phyloP scores from a whole-genome alignment of 2,888 invertebrate species.

The Maniola hyperantus region DNA sequence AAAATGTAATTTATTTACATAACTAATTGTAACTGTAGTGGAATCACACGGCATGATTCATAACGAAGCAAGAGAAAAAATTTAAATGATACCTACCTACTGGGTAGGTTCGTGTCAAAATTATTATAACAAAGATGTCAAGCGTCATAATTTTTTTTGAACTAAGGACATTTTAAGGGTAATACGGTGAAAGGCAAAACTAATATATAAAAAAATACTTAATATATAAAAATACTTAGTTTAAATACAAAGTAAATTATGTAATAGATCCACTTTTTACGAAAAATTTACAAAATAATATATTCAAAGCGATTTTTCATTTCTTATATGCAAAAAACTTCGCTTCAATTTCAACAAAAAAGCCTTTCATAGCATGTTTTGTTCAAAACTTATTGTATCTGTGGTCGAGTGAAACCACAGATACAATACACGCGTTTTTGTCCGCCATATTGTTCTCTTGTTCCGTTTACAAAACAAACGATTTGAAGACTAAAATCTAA shows the following conservation, averaged over 20 bases:
- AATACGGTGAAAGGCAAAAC: conserved; percentile 2
- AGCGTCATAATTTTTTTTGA: neutral
- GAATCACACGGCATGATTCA: neutral
- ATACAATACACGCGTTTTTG: conserved; percentile 26
- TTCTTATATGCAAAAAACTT: conserved; percentile 4
- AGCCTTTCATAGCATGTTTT: neutral
- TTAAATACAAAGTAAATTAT: neutral
- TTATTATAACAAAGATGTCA: neutral
- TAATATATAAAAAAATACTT: neutral
- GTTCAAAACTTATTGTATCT: conserved; percentile 10
- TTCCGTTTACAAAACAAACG: conserved; percentile 28
- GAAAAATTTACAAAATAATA: neutral
- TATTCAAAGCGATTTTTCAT: neutral
- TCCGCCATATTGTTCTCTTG: conserved; percentile 31
- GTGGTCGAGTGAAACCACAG: conserved; percentile 24
- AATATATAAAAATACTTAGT: neutral
- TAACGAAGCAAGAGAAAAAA: neutral
- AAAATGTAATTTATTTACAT: neutral
- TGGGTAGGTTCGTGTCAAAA: neutral
- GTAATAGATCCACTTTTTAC: neutral
- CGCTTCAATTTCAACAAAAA: neutral
- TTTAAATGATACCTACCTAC: neutral
- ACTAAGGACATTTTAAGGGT: neutral
- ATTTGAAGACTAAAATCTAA: conserved; percentile 30
- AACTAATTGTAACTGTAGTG: too few species aligned